A percentile compares a stretch with the other conserved stretches of the same genome.
These are phyloP conservation scores for Potorous gilbertii DNA, from an alignment of 2,797 vertebrate genomes.

Conservation along the genomic window DNA sequence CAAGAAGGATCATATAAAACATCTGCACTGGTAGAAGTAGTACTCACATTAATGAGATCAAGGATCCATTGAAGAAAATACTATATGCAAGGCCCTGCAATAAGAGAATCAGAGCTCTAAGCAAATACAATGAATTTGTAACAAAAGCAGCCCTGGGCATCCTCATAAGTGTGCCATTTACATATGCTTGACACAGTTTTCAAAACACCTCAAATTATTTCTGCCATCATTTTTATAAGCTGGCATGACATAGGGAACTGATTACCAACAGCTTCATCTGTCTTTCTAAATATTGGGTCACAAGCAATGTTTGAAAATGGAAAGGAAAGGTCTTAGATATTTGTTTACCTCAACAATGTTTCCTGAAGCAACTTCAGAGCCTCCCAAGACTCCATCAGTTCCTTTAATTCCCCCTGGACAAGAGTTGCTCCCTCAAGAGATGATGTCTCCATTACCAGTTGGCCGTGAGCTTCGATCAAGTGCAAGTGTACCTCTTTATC, in stretches of 20 bases:
- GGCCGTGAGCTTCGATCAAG: conserved; percentile 87
- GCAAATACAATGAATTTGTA: neutral
- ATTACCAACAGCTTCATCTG: neutral
- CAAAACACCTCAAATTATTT: neutral
- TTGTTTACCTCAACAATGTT: conserved; percentile 76
- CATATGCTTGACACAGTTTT: neutral
- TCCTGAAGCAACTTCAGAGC: conserved; percentile 81
- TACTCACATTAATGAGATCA: neutral
- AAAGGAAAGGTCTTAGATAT: neutral
- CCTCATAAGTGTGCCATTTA: neutral
- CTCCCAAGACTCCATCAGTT: conserved; percentile 86
- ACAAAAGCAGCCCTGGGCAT: neutral
- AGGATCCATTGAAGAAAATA: neutral
- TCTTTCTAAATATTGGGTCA: neutral
- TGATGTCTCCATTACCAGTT: conserved; percentile 86
- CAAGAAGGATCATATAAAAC: neutral
- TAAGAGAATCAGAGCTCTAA: neutral
- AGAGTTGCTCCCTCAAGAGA: conserved; percentile 89
- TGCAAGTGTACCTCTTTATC: conserved; percentile 92
- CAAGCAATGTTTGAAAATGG: neutral
- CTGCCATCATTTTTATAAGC: neutral
- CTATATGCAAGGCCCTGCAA: neutral
- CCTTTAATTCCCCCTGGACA: conserved; percentile 87
- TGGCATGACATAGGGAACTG: neutral
- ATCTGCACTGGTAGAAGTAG: neutral